Evolutionary conservation across 2,888 invertebrate species (phyloP).

Genomic region (Nomada ferruginata): DNA sequence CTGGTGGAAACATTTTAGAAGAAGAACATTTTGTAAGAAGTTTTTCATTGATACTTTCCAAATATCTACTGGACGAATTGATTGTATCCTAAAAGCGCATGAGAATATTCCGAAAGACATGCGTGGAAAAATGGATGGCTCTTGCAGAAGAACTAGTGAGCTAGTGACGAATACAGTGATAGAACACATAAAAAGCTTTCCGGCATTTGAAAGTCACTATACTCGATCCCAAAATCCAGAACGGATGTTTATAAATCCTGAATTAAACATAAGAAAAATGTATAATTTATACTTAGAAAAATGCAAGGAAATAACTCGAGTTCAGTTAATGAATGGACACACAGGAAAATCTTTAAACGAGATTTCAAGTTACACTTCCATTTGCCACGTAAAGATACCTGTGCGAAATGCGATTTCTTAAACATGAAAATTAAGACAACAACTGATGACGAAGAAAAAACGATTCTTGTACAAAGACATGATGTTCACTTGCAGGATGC

Average conservation of each 20-base stretch:
- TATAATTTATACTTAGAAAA: slow-evolving; percentile 55
- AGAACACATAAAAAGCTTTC: slow-evolving; percentile 65
- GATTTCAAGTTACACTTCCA: slow-evolving; percentile 59
- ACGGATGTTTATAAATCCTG: slow-evolving; percentile 64
- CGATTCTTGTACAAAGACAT: slow-evolving; percentile 47
- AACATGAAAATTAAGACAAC: slow-evolving; percentile 52
- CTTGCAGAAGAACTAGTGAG: slow-evolving; percentile 60
- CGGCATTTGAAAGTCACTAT: slow-evolving; percentile 66
- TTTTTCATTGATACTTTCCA: slow-evolving; percentile 63
- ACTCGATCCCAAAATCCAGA: slow-evolving; percentile 67
- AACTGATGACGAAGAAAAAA: slow-evolving; percentile 49
- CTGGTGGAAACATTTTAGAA: slow-evolving; percentile 49
- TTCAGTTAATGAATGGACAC: slow-evolving; percentile 50
- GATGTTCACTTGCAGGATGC: slow-evolving; percentile 44
- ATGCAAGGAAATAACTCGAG: slow-evolving; percentile 64
- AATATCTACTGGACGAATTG: slow-evolving; percentile 62
- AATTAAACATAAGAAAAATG: slow-evolving; percentile 60
- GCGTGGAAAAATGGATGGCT: slow-evolving; percentile 62
- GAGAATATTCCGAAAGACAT: slow-evolving; percentile 62
- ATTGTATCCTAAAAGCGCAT: slow-evolving; percentile 60
- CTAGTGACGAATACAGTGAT: slow-evolving; percentile 55
- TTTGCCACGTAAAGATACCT: slow-evolving; percentile 55
- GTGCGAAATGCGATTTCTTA: slow-evolving; percentile 52
- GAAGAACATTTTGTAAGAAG: slow-evolving; percentile 44
- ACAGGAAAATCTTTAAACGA: slow-evolving; percentile 57